These are phyloP conservation scores for Psittacula derbiana DNA, from an alignment of 2,797 vertebrate species.

Conservation along the genomic window DNA sequence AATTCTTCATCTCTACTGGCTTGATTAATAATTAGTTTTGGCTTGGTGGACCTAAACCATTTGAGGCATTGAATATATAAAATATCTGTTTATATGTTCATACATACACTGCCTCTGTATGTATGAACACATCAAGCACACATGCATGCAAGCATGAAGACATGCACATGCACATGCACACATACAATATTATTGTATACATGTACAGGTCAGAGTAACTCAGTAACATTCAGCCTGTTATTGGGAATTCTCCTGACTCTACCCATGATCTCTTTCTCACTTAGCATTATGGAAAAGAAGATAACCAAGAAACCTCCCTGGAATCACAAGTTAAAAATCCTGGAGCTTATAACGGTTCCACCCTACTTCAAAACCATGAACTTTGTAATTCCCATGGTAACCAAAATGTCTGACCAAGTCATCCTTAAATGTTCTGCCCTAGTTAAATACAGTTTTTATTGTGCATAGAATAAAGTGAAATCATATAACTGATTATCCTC, in stretches of 20 bases:
- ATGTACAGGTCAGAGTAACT: not conserved
- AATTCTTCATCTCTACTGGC: not conserved
- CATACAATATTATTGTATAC: not conserved
- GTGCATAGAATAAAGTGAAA: not conserved
- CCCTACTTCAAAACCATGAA: not conserved
- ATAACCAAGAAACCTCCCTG: not conserved
- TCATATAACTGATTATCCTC: not conserved
- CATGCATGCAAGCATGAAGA: rapidly evolving
- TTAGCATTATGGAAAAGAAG: not conserved
- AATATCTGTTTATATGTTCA: not conserved
- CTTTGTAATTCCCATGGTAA: not conserved
- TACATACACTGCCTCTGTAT: not conserved
- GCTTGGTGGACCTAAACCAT: not conserved
- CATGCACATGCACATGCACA: not conserved
- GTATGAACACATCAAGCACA: not conserved
- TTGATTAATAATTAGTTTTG: not conserved
- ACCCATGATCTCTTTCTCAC: not conserved
- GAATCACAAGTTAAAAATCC: not conserved
- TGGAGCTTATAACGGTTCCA: not conserved
- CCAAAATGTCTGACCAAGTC: not conserved
- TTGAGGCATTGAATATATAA: not conserved
- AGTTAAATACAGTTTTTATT: not conserved
- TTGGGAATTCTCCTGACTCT: not conserved
- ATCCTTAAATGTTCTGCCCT: not conserved
- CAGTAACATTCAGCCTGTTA: not conserved